Evolutionary conservation across 2,888 invertebrate species (phyloP), one percentile per base, ranked within the genome.

Genomic region (Glomeris marginata): DNA sequence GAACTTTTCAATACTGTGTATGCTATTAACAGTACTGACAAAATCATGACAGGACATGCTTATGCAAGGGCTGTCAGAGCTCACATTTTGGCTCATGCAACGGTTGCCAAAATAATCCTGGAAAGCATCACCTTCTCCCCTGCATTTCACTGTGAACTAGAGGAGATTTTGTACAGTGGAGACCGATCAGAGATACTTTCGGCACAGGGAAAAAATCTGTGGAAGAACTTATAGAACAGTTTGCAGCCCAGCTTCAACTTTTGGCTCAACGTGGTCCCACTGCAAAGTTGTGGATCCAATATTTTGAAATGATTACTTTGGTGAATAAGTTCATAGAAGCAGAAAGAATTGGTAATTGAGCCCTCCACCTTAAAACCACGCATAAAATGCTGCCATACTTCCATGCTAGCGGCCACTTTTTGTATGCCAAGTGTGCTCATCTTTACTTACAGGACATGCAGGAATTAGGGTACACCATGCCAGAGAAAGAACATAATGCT

Each of bases 361-460:
- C 15, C 52, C 54, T 43, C 38, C 48, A 11, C 44, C 43, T 13
- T 44, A 40, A 13, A 18, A 28, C 11, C 51, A 18, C 28, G 47
- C 49, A 49, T 51, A 54, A 20, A 45, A 48, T 21, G 52, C 52
- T 40, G 52, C 55, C 50, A 54, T 54, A 21, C 55, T 55, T 37
- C 34, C 38, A 38, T 38, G 36, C 36, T 36, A 13, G 10, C 10
- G 38, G 38, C 11, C 38, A 38, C 11, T 38, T 38, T 38, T 38
- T 38, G 15, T 38, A 53, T 38, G 43, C 51, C 11, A 52, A 47
- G 33, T 52, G 41, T 37, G 47, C 51, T 1, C 47, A 52, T 37
- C 13, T 52, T 16, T 53, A 47, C 41, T 2, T 44, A n/a, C 28
- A 28, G 28, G 28, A 28, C 8, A 28, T 28, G 45, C 11, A 22